Percentiles rank a stretch among this genome's conserved stretches.
Conservation (phyloP, 2,113 vertebrate species). For the Brachyhypopomus occidentalis region DNA sequence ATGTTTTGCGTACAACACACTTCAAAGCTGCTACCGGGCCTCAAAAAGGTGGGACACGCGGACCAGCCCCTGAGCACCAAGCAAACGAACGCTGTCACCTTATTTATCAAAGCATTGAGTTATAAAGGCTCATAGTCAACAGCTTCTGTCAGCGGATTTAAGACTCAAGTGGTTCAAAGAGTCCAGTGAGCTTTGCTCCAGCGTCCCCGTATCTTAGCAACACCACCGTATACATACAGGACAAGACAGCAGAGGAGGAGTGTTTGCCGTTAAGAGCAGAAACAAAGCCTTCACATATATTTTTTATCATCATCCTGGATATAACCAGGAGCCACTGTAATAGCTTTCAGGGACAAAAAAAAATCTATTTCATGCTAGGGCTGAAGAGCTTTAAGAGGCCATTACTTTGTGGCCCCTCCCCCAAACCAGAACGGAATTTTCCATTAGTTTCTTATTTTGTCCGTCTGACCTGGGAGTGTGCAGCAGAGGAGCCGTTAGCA, state of each 20-base stretch:
- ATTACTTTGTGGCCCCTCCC: neutral
- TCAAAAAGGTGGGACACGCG: neutral
- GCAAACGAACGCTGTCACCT: neutral
- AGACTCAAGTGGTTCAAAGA: neutral
- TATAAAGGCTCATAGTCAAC: neutral
- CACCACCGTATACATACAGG: neutral
- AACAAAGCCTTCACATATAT: neutral
- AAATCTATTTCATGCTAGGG: neutral
- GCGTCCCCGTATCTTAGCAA: neutral
- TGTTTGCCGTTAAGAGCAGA: neutral
- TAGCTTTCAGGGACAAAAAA: neutral
- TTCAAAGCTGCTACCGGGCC: neutral
- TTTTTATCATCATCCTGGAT: neutral
- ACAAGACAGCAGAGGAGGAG: neutral
- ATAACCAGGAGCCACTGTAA: neutral
- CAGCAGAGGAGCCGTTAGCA: slow-evolving; percentile 36
- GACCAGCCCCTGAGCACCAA: neutral
- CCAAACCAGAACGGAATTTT: neutral
- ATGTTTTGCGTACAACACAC: neutral
- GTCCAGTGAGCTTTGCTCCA: neutral
- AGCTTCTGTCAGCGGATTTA: neutral
- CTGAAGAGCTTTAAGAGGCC: neutral
- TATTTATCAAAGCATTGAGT: neutral
- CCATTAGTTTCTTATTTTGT: neutral
- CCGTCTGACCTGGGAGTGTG: neutral